Conservation (phyloP, 1,140 invertebrate species). For the Megathymus violae region DNA sequence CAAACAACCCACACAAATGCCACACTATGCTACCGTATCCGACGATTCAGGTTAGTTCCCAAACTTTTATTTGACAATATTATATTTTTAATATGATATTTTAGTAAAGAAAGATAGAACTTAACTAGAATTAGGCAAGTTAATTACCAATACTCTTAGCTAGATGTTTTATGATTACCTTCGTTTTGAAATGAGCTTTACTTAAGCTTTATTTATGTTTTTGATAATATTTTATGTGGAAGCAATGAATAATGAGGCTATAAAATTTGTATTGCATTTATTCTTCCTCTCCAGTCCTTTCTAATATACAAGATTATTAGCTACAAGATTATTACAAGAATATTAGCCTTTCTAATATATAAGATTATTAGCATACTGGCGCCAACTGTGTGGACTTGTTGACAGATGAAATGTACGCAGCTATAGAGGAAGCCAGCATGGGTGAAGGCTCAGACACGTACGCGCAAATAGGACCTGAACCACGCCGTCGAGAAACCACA, state of each 20-base stretch:
- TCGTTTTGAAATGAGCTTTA: too few relatives aligned
- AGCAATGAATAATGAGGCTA: too few relatives aligned
- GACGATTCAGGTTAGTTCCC: conserved; percentile 90
- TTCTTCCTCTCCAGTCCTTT: too few relatives aligned
- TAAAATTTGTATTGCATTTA: too few relatives aligned
- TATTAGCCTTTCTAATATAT: neutral
- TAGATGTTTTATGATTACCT: too few relatives aligned
- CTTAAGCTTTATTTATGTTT: too few relatives aligned
- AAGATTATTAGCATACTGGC: too few relatives aligned
- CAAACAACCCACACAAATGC: conserved; percentile 66
- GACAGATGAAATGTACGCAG: conserved; percentile 94
- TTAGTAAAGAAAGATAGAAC: too few relatives aligned
- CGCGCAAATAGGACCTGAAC: conserved; percentile 91
- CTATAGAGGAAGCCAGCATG: conserved; percentile 91
- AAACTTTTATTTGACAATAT: conserved; percentile 35
- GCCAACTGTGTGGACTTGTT: conserved; percentile 1
- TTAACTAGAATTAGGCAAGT: neutral
- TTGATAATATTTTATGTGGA: too few relatives aligned
- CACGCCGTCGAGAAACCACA: conserved; percentile 41
- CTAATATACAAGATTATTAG: too few relatives aligned
- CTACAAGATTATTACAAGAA: neutral
- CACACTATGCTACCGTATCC: conserved; percentile 92
- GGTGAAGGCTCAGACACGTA: conserved; percentile 93
- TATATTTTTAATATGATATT: conserved; percentile 17
- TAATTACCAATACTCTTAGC: too few relatives aligned